Evolutionary conservation across 2,888 invertebrate genomes (phyloP).

Genomic region (Hydriomena furcata): DNA sequence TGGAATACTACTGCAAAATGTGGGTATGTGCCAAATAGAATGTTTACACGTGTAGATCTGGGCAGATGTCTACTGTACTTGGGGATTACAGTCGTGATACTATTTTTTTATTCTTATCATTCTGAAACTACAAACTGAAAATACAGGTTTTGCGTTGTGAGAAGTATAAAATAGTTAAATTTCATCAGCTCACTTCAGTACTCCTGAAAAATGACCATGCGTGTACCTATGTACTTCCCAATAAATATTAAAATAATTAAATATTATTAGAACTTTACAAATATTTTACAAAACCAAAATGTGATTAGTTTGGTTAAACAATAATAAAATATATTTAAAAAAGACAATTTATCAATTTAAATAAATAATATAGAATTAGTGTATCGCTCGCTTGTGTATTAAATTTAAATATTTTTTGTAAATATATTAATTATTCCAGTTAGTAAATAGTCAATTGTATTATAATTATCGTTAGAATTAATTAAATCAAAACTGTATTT

Average conservation of each 20-base stretch:
- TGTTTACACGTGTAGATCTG: no score
- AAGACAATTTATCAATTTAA: slow-evolving; percentile 48
- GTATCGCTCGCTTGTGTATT: slow-evolving; percentile 57
- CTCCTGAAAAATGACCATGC: slow-evolving; percentile 12
- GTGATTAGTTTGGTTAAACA: slow-evolving; percentile 45
- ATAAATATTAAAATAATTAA: slow-evolving; percentile 21
- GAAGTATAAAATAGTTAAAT: no score
- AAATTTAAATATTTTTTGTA: slow-evolving; percentile 62
- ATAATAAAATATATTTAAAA: slow-evolving; percentile 43
- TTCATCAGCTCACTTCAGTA: no score
- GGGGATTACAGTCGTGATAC: no score
- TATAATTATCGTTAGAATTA: slow-evolving; percentile 70
- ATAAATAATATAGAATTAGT: slow-evolving; percentile 31
- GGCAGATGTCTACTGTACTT: no score
- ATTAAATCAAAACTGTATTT: slow-evolving; percentile 59
- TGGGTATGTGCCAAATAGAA: no score
- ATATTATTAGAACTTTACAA: slow-evolving; percentile 28
- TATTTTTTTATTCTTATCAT: no score
- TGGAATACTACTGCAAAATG: no score
- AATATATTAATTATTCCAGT: slow-evolving; percentile 76
- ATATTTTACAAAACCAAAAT: slow-evolving; percentile 48
- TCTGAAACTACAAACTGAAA: no score
- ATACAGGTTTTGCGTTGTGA: no score
- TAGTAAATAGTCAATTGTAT: slow-evolving; percentile 76
- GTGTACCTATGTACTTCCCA: slow-evolving; percentile 10